Percentiles rank a stretch among this genome's conserved stretches.
Conservation (phyloP, 1,140 invertebrate genomes). For the Pantala flavescens region DNA sequence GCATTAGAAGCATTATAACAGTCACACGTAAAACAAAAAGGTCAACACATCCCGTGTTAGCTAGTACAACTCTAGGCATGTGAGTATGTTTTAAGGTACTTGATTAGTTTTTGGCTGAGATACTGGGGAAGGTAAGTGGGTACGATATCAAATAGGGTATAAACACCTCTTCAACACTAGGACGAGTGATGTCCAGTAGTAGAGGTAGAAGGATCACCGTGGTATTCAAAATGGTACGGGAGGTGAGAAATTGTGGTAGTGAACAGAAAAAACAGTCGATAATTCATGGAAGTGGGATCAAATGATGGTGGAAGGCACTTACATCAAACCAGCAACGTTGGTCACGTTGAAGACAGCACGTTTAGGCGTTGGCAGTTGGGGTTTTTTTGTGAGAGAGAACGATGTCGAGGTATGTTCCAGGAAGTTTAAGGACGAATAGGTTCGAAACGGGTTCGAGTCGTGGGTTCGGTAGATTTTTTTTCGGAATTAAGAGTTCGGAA, state of each 20-base stretch:
- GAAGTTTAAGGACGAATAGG: not conserved
- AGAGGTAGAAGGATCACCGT: too few relatives aligned
- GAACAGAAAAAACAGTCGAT: too few relatives aligned
- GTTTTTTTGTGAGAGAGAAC: not conserved
- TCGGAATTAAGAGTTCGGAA: not conserved
- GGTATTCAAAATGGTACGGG: too few relatives aligned
- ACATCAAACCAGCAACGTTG: not conserved
- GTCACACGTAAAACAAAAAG: not conserved
- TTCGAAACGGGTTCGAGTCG: not conserved
- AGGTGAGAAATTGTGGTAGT: too few relatives aligned
- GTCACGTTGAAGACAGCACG: not conserved
- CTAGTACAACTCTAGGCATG: not conserved
- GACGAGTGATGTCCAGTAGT: too few relatives aligned
- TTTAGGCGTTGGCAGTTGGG: not conserved
- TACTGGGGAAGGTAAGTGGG: too few relatives aligned
- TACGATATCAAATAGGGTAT: too few relatives aligned
- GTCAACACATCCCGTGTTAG: not conserved
- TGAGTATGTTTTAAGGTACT: not conserved
- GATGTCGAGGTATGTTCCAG: not conserved
- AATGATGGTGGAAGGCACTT: not conserved
- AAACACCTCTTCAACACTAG: too few relatives aligned
- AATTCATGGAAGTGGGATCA: not conserved
- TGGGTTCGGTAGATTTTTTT: not conserved
- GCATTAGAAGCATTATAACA: not conserved
- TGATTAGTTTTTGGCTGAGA: not conserved